phyloP scores from a whole-genome alignment of 2,113 vertebrate species.

The Nothoprocta perdicaria region DNA sequence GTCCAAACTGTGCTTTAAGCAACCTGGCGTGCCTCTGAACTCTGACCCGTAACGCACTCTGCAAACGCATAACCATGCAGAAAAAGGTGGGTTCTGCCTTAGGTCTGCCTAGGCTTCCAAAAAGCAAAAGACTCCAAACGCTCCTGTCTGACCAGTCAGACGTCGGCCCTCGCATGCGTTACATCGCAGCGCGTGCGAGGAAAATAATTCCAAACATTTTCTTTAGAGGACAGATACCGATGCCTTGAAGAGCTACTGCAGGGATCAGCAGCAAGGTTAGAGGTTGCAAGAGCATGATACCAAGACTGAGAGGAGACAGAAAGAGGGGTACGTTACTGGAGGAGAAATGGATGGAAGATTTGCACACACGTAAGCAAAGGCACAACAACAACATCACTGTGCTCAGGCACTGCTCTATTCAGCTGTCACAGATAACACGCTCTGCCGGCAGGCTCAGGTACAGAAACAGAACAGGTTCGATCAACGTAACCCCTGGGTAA shows the following conservation, averaged over 20 bases:
- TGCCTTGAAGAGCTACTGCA: background rate
- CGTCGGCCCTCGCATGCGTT: accelerated
- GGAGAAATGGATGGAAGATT: background rate
- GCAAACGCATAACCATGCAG: background rate
- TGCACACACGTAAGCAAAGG: background rate
- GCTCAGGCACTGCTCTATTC: background rate
- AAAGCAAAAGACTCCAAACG: background rate
- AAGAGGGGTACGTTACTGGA: background rate
- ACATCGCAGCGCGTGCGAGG: accelerated
- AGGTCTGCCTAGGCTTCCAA: background rate
- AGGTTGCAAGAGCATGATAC: background rate
- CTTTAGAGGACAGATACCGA: background rate
- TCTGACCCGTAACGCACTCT: background rate
- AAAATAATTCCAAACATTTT: background rate
- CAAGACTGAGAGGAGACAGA: background rate
- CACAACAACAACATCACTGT: background rate
- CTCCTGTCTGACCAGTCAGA: background rate
- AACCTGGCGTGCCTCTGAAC: accelerated
- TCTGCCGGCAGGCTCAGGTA: background rate
- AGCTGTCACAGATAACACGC: background rate
- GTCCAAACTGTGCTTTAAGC: background rate
- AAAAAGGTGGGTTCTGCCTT: background rate
- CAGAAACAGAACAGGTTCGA: background rate
- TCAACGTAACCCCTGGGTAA: background rate
- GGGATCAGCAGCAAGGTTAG: background rate